These are phyloP conservation scores for Nemotelus pantherinus DNA, from an alignment of 2,888 invertebrate genomes.

Conservation along the genomic window DNA sequence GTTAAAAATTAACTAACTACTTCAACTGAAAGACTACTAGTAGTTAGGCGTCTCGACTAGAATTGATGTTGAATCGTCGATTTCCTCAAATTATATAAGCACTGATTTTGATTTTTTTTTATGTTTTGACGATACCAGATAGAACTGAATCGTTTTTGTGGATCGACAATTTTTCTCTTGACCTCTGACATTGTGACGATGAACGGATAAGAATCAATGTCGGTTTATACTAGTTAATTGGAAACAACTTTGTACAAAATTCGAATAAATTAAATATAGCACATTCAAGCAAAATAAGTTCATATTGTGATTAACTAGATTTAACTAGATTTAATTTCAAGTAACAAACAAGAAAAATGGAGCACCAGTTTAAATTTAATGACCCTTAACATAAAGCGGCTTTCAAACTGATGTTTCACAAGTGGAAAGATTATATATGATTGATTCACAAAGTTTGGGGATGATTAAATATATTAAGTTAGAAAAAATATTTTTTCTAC, in stretches of 20 bases:
- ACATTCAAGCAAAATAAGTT: neutral
- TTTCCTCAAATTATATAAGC: constrained; percentile 25
- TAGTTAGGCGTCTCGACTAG: constrained; percentile 2
- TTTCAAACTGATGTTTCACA: too few relatives aligned
- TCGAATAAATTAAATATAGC: neutral
- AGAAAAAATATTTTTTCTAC: too few relatives aligned
- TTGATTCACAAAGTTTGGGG: too few relatives aligned
- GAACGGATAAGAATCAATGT: constrained; percentile 1
- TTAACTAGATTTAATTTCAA: constrained; percentile 14
- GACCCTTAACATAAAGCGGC: too few relatives aligned
- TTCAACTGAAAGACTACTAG: neutral
- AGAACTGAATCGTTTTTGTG: neutral
- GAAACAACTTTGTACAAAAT: constrained; percentile 10
- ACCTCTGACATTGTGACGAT: constrained; percentile 12
- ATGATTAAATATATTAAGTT: too few relatives aligned
- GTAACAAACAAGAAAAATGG: too few relatives aligned
- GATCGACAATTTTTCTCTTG: neutral
- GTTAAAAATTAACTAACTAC: neutral
- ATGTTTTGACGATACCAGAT: neutral
- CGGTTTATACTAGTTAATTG: constrained; percentile 17
- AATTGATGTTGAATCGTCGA: neutral
- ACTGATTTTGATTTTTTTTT: constrained; percentile 4
- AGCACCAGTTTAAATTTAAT: too few relatives aligned
- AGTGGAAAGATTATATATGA: too few relatives aligned
- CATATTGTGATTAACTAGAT: neutral